A percentile compares a stretch with the other conserved stretches of the same genome.
Conservation (phyloP, 2,113 vertebrate species). For the Charadrius vociferus region DNA sequence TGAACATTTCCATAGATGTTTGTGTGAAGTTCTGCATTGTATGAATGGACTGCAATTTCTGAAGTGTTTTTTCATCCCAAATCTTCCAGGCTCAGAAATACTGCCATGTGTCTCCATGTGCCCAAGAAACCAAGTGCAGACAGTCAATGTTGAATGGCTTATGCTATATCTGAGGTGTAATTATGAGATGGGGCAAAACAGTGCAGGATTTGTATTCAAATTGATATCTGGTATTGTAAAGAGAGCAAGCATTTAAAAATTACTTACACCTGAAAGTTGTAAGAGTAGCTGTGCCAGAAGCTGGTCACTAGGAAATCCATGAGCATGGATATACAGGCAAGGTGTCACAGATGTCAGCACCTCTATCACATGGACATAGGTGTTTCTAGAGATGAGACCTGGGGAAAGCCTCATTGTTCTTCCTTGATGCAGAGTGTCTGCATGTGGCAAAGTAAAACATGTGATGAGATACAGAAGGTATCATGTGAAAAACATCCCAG, state of each 20-base stretch:
- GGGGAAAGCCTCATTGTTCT: not conserved
- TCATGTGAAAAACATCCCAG: not conserved
- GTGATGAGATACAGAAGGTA: not conserved
- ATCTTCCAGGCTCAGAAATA: not conserved
- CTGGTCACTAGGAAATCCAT: not conserved
- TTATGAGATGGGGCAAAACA: not conserved
- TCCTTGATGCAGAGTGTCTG: not conserved
- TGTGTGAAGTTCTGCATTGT: not conserved
- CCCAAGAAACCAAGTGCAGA: not conserved
- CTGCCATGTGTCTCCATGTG: not conserved
- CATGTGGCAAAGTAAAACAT: not conserved
- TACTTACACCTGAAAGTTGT: not conserved
- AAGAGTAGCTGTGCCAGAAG: not conserved
- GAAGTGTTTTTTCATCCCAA: not conserved
- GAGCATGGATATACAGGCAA: not conserved
- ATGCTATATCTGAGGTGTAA: not conserved
- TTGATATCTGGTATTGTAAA: not conserved
- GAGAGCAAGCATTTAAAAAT: not conserved
- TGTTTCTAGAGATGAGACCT: not conserved
- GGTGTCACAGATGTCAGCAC: not conserved
- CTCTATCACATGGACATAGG: accelerated
- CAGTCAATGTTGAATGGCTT: not conserved
- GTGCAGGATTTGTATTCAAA: not conserved
- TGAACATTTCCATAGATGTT: not conserved
- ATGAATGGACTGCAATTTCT: not conserved